These are phyloP conservation scores for Erpornis zantholeuca DNA, from an alignment of 2,113 vertebrate genomes.

Conservation along the genomic window DNA sequence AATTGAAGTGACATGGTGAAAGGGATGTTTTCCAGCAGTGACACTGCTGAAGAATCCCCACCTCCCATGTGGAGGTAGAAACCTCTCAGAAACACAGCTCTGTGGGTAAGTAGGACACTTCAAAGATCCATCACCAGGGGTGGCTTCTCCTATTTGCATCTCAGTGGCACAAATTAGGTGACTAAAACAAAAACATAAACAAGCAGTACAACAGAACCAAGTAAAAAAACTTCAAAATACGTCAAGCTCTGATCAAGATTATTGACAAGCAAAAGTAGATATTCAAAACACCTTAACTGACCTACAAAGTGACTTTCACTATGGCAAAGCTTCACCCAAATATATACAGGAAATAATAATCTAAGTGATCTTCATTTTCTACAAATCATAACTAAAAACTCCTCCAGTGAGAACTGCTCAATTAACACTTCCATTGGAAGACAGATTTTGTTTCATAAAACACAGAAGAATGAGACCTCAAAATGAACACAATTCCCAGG, in stretches of 20 bases:
- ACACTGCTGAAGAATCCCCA: background rate
- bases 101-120: background rate
- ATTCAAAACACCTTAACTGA: background rate
- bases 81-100: background rate
- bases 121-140: background rate
- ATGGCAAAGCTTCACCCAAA: background rate
- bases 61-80: background rate
- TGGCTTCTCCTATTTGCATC: background rate
- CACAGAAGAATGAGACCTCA: background rate
- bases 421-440: background rate
- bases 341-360: background rate
- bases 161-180: background rate
- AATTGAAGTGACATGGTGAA: background rate
- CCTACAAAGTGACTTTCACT: background rate
- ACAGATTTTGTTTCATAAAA: background rate
- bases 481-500: background rate
- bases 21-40: background rate
- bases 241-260: background rate
- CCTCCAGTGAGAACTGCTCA: background rate
- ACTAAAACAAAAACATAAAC: background rate
- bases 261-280: background rate
- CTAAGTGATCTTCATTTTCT: background rate
- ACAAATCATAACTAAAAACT: background rate
- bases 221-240: background rate
- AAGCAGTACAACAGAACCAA: background rate